Conservation (phyloP, 2,888 invertebrate genomes). For the Pantelozetes paolii region DNA sequence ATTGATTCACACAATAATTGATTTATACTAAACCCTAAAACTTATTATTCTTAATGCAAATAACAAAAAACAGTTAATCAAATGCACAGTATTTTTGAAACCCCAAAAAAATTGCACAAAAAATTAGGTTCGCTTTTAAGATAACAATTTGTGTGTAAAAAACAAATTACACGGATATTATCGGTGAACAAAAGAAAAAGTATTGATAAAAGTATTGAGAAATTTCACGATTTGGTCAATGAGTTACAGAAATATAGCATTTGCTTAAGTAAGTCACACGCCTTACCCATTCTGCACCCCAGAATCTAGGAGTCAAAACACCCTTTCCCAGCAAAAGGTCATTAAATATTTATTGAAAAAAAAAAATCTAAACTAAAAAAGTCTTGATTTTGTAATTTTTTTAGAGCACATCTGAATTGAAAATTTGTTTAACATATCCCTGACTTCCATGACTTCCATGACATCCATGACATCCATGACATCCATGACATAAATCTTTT, state of each 20-base stretch:
- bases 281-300: not conserved
- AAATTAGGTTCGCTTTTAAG: not conserved
- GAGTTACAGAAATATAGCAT: not conserved
- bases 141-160: not conserved
- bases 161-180: not conserved
- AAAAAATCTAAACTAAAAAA: no score
- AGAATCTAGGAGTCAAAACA: not conserved
- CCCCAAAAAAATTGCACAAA: not conserved
- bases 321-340: not conserved
- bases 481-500: not conserved
- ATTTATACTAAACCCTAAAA: constrained; percentile 8
- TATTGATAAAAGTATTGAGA: not conserved
- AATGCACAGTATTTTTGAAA: no score
- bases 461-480: no score
- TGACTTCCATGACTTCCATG: no score
- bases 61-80: no score
- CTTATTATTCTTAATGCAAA: constrained; percentile 7
- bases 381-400: not conserved
- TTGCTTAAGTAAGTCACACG: not conserved
- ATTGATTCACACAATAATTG: constrained; percentile 25
- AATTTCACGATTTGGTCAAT: not conserved
- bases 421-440: not conserved
- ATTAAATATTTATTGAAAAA: no score
- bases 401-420: not conserved
- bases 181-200: not conserved